Evolutionary conservation across 1,140 invertebrate species (phyloP), one percentile per base, ranked within the genome.

Genomic region (Caenorhabditis latens): DNA sequence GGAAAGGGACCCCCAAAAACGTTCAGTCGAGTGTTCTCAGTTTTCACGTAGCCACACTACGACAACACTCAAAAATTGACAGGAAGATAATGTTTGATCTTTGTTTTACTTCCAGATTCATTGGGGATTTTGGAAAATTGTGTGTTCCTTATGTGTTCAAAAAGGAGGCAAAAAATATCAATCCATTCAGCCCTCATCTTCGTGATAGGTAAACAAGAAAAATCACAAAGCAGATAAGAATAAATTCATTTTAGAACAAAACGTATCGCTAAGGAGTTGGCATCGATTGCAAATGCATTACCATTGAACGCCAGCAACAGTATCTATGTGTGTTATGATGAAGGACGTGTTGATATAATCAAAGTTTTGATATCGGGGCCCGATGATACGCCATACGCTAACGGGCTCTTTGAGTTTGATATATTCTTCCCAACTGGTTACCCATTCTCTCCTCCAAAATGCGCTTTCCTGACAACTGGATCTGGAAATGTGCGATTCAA

Each of bases 281-380:
- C 97, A 43, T 98, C 97, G 14, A 94, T 99, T n/a, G 96, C 96
- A 67, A 97, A 96, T 83, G 96, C 96, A 82, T 94, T 99, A 88
- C 97, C 97, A 83, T 94, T 99, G 24, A 97, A 96, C 32, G 97
- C 96, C 90, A 97, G 96, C 92, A 97, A 96, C 91, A 96, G 96
- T 89, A 97, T 99, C 67, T 99, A 98, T 94, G 97, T 98, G 82
- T 95, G 97, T 88, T 97, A 96, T 94, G 97, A 98, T 97, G 97
- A 98, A 97, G 95, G 96, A 96, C 87, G 91, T 71, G 91, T 90
- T 84, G 91, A 92, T 46, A 90, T 91, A 24, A 86, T 90, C 46
- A 91, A 91, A 57, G 94, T 94, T 4, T 90, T 95, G 16, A 94
- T 95, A 48, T 94, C 94, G 50, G 95, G 95, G 32, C 94, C 95